Evolutionary conservation across 2,888 invertebrate genomes (phyloP).

Genomic region (Pogonocherus hispidulus): DNA sequence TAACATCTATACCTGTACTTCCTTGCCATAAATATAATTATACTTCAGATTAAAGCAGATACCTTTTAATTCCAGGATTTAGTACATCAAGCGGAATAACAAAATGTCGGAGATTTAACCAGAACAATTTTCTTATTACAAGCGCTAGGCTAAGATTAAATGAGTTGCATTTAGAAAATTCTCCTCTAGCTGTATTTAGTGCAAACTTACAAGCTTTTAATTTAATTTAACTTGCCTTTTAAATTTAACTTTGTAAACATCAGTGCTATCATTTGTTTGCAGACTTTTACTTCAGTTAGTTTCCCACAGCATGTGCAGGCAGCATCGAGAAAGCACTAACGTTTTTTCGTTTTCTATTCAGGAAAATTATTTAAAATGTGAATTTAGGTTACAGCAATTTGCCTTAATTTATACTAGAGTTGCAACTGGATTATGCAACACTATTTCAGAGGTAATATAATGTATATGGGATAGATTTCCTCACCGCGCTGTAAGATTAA

Average conservation of each 20-base stretch:
- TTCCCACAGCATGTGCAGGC: conserved; percentile 3
- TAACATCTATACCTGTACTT: neutral
- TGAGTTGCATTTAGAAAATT: conserved; percentile 1
- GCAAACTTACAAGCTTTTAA: neutral
- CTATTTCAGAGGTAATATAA: too few relatives aligned
- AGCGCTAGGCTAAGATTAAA: conserved; percentile 4
- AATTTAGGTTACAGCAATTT: neutral
- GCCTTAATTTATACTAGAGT: neutral
- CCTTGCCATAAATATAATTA: neutral
- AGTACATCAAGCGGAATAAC: neutral
- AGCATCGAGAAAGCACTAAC: neutral
- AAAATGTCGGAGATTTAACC: neutral
- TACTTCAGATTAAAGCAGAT: neutral
- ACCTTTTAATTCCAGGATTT: conserved; percentile 4
- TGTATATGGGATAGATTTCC: too few relatives aligned
- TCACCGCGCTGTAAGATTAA: too few relatives aligned
- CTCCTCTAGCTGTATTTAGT: neutral
- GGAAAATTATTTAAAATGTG: conserved; percentile 6
- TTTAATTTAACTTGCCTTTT: conserved; percentile 2
- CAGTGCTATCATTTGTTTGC: conserved; percentile 12
- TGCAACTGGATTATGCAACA: neutral
- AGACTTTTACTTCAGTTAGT: conserved; percentile 9
- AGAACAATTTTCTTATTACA: neutral
- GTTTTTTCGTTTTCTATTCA: neutral
- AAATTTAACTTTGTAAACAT: conserved; percentile 1